A percentile compares a stretch with the other conserved stretches of the same genome.
Conservation (phyloP, 2,797 vertebrate genomes). For the Myotis vivesi region DNA sequence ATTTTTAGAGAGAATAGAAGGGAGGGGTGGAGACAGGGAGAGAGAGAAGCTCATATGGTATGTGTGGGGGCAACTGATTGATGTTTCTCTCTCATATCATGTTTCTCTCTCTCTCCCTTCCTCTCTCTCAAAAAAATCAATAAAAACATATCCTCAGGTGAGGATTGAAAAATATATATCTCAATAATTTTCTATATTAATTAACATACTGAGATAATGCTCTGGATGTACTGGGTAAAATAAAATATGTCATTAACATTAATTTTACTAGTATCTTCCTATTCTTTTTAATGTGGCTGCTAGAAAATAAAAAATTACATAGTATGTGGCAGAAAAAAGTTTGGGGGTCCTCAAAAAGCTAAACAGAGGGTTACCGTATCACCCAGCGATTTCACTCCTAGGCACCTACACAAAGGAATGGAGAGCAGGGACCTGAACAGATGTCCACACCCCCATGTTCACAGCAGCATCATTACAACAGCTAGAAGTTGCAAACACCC, state of each 20-base stretch:
- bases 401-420: background rate
- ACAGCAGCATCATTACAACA: too few species aligned
- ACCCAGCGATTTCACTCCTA: background rate
- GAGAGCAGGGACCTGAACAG: too few species aligned
- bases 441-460: background rate
- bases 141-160: background rate
- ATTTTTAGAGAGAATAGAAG: too few species aligned
- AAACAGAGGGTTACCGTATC: background rate
- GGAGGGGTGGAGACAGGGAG: too few species aligned
- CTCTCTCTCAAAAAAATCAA: background rate
- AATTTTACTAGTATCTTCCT: background rate
- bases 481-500: background rate
- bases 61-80: background rate
- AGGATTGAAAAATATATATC: background rate
- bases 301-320: background rate
- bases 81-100: background rate
- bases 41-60: too few species aligned
- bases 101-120: background rate
- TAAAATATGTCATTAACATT: background rate
- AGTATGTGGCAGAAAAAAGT: background rate
- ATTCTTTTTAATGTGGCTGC: background rate
- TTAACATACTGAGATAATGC: background rate
- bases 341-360: background rate
- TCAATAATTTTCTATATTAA: background rate
- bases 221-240: background rate